phyloP scores from a whole-genome alignment of 37 sponge, comb jelly and placozoan genomes.

The Aplysina aerophoba region DNA sequence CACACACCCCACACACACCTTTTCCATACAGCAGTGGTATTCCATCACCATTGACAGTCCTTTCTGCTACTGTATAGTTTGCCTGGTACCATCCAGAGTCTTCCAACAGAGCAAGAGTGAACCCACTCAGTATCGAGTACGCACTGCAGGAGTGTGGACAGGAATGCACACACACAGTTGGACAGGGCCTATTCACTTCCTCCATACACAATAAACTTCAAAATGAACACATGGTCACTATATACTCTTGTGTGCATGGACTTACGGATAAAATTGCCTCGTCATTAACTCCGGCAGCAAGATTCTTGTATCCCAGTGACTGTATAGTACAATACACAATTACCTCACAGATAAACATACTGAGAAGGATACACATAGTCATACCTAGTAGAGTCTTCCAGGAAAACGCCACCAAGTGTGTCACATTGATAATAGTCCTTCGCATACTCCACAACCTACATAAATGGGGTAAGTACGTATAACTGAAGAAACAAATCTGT shows the following conservation, averaged over 20 bases:
- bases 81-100: conserved; percentile 67
- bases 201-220: no score
- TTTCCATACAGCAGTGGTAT: conserved; percentile 32
- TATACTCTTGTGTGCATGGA: not conserved
- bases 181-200: no score
- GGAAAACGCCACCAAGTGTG: not conserved
- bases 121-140: conserved; percentile 38
- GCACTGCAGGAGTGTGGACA: conserved; percentile 1
- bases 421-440: not conserved
- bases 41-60: not conserved
- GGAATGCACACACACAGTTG: not conserved
- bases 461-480: not conserved
- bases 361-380: not conserved
- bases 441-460: conserved; percentile 10
- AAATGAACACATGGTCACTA: no score
- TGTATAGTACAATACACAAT: not conserved
- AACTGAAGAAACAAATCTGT: not conserved
- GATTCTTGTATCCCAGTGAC: conserved; percentile 33
- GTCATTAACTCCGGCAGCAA: conserved; percentile 24
- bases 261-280: not conserved
- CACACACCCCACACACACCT: not conserved
- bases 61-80: conserved; percentile 45
- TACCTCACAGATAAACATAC: not conserved
- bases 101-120: conserved; percentile 46
- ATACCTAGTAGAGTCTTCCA: conserved; percentile 11